These are phyloP conservation scores for Clistopyga incitator DNA, from an alignment of 2,888 invertebrate species.

Conservation along the genomic window DNA sequence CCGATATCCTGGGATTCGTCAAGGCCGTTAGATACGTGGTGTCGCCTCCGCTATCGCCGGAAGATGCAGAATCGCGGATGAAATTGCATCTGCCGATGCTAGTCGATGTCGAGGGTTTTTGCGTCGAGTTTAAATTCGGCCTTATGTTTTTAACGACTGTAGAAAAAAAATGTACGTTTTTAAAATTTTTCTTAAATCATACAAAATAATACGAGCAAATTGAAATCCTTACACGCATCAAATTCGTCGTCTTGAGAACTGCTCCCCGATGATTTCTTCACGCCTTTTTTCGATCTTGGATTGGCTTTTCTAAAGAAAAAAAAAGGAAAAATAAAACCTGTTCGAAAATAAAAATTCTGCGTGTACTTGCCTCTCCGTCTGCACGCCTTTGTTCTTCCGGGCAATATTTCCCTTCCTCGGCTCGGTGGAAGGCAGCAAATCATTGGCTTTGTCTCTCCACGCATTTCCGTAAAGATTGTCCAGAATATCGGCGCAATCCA, in stretches of 20 bases:
- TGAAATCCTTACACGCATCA: slow-evolving; percentile 70
- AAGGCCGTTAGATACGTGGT: slow-evolving; percentile 81
- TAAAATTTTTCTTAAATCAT: not conserved
- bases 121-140: slow-evolving; percentile 62
- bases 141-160: slow-evolving; percentile 67
- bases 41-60: slow-evolving; percentile 74
- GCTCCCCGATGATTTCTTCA: slow-evolving; percentile 50
- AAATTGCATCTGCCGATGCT: slow-evolving; percentile 73
- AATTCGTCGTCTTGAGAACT: slow-evolving; percentile 71
- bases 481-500: slow-evolving; percentile 80
- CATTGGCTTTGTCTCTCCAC: slow-evolving; percentile 85
- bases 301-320: slow-evolving; percentile 69
- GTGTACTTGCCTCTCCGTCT: slow-evolving; percentile 77
- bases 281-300: slow-evolving; percentile 56
- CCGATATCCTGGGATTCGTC: slow-evolving; percentile 72
- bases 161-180: slow-evolving; percentile 28
- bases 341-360: not conserved
- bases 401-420: slow-evolving; percentile 71
- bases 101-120: slow-evolving; percentile 58
- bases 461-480: slow-evolving; percentile 86
- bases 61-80: slow-evolving; percentile 76
- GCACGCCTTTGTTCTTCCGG: slow-evolving; percentile 72
- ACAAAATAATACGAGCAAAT: not conserved
- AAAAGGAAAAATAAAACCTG: not conserved
- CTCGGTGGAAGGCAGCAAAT: slow-evolving; percentile 74